Percentiles rank a stretch among this genome's conserved stretches.
Conservation (phyloP, 2,797 vertebrate species). For the Acomys russatus region DNA sequence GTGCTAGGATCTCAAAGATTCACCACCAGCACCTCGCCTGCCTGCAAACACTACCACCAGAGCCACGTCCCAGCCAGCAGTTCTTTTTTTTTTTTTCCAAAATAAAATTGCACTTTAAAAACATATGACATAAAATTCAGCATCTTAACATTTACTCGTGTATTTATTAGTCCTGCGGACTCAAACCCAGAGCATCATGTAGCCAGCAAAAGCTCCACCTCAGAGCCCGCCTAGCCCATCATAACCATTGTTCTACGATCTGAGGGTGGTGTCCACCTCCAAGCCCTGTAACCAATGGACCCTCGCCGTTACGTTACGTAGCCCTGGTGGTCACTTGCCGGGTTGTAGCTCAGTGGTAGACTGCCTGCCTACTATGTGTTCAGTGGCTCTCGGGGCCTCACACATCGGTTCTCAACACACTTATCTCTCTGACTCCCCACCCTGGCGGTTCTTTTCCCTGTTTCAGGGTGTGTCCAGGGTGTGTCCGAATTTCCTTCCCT, state of each 20-base stretch:
- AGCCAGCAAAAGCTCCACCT: neutral
- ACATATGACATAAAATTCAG: neutral
- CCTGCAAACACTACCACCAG: neutral
- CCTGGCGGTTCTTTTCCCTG: neutral
- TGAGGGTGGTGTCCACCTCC: neutral
- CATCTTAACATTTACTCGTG: neutral
- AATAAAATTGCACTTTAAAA: neutral
- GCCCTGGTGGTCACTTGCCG: neutral
- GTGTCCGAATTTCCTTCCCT: neutral
- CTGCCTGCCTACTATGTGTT: neutral
- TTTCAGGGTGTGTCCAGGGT: neutral
- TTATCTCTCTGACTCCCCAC: neutral
- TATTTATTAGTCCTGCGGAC: neutral
- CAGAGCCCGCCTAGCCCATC: too few relatives aligned
- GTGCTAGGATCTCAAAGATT: too few relatives aligned
- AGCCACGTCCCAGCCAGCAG: neutral
- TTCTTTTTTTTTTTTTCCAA: neutral
- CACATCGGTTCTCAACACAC: neutral
- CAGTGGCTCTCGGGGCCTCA: neutral
- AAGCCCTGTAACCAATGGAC: accelerated
- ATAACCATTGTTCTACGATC: neutral
- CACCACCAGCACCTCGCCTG: neutral
- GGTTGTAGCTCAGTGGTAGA: too few relatives aligned
- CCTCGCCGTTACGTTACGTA: accelerated
- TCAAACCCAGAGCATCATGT: neutral